Base-by-base conservation (phyloP, 2,113 vertebrate genomes). In the Gymnogyps californianus region DNA sequence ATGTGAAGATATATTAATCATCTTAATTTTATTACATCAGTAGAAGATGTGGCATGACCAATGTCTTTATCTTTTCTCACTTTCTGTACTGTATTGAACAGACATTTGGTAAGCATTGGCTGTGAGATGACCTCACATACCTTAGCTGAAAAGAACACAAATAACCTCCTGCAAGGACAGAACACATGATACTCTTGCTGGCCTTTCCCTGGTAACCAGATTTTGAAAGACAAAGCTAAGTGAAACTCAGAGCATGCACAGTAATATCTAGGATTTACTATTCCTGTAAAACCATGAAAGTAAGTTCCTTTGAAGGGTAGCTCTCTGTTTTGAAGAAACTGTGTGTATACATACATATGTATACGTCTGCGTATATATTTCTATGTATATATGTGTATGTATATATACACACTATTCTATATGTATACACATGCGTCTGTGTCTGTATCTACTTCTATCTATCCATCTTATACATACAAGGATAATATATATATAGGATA, bases 291-390 rank as follows among this genome's bases (percentile, higher is more conserved):
- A 47, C 13, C 3, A 25, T 11, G 20, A 42, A 71, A 58, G 15
- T 22, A 46, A 46, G 10, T 38, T 62, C 13, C 16, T 82, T 52
- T 51, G 36, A 85, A 77, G 11, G 9, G 7, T 31, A 12, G 6
- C 3, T 28, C 17, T 77, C 26, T 64, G 36, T 24, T 88, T 66
- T 42, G 31, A 89, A 86, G 31, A 82, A 89, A 54, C 15, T 29
- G 3, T n/a, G 16, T 76, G 13, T 31, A n/a, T 42, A 24, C 12
- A 16, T 9, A 16, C 16, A 25, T 8, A 13, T 52, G 28, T 24
- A 2, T 31, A 12, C 12, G 3, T n/a, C 3, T 18, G 52, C 26
- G 3, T 31, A 5, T 24, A 7, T 31, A 8, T 25, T 2, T 62
- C 6, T 46, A 6, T 22, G 16, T 12, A 6, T 6, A 2, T 34